Evolutionary conservation across 2,113 vertebrate genomes (phyloP), one percentile per base, ranked within the genome.

Genomic region (Dasyurus viverrinus): DNA sequence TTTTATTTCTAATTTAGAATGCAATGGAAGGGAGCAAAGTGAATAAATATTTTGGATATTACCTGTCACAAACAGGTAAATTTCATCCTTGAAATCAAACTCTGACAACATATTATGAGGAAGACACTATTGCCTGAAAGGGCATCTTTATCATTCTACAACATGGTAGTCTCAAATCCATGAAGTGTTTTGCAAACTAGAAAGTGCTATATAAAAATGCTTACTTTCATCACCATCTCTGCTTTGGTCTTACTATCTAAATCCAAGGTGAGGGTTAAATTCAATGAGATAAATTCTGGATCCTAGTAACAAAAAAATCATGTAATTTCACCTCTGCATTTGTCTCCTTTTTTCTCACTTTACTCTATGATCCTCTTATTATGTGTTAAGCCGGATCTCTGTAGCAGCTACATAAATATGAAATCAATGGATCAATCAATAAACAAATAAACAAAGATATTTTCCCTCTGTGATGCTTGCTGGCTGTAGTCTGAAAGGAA

Each of bases 241-340:
- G 48, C 91, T 97, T 95, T 95, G 30, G 24, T 2, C 30, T 53
- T 54, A 95, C 53, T 95, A 5, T 92, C 95, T 36, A 96, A 93
- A 92, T 90, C 54, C 92, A 46, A 92, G 36, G 90, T n/a, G 19
- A 42, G 55, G 52, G 46, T 92, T 97, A 92, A 94, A 52, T 92
- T 60, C 91, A 54, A 90, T 36, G 50, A 54, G 52, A n/a, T 60
- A 94, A 95, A 93, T 93, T 95, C 19, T 84, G 48, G 50, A 96
- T 42, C n/a, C 68, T 0, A 60, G 94, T 4, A 68, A 92, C 55
- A 26, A 7, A 90, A 89, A 94, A 94, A n/a, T 0, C 68, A 84
- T 42, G 84, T 57, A 47, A 50, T 36, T 96, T 90, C 11, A 16
- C 68, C 7, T 93, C 93, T 94, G n/a, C 48, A 50, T 52, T 52